Conservation (phyloP, 2,888 invertebrate genomes). For the Aspidiotus destructor region DNA sequence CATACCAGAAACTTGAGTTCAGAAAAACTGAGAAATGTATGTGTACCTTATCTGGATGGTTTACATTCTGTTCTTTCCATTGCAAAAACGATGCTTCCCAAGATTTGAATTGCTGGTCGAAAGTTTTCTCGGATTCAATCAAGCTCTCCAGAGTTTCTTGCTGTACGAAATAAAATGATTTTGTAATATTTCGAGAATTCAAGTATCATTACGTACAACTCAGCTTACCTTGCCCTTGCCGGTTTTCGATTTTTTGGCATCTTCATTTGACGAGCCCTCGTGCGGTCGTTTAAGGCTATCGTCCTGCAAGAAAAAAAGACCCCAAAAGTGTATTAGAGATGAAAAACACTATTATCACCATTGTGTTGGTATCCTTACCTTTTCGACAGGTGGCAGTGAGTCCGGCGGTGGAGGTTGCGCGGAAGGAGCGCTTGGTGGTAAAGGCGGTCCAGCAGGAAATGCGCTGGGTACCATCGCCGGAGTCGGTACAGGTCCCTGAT, state of each 20-base stretch:
- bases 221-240: conserved; percentile 12
- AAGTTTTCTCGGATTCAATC: conserved; percentile 64
- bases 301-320: conserved; percentile 11
- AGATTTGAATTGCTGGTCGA: conserved; percentile 77
- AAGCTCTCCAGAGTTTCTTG: conserved; percentile 37
- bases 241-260: conserved; percentile 22
- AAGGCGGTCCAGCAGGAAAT: conserved; percentile 37
- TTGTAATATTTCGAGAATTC: no score
- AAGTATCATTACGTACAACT: background rate
- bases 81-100: conserved; percentile 88
- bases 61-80: conserved; percentile 83
- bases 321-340: background rate
- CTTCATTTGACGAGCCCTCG: conserved; percentile 19
- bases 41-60: conserved; percentile 75
- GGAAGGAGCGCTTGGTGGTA: conserved; percentile 38
- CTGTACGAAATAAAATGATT: no score
- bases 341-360: background rate
- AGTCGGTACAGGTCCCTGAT: conserved; percentile 18
- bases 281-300: conserved; percentile 11
- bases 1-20: conserved; percentile 7
- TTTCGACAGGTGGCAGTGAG: conserved; percentile 21
- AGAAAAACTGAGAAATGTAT: conserved; percentile 9
- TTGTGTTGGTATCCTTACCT: background rate
- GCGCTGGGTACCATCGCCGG: background rate
- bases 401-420: conserved; percentile 41